phyloP scores from a whole-genome alignment of 2,888 invertebrate genomes.

The Caenorhabditis angaria region DNA sequence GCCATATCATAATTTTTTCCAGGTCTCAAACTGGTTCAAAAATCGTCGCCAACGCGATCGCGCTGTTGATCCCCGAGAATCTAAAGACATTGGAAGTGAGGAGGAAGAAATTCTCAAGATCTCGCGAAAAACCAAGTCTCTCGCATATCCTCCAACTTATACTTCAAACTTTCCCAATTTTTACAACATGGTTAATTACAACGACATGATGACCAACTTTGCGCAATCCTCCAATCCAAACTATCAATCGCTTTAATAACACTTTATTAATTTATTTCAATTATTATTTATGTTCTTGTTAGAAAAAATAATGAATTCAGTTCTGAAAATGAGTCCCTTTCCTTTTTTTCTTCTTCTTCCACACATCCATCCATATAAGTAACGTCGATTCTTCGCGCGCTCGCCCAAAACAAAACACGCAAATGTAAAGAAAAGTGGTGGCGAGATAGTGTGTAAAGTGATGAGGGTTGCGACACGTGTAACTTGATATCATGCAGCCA shows the following conservation, averaged over 20 bases:
- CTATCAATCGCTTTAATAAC: slow-evolving; percentile 30
- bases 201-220: slow-evolving; percentile 31
- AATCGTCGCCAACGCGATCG: slow-evolving; percentile 93
- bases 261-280: not conserved
- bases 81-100: slow-evolving; percentile 22
- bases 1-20: not conserved
- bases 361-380: not conserved
- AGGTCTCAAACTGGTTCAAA: slow-evolving; percentile 80
- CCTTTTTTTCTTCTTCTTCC: too few relatives aligned
- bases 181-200: slow-evolving; percentile 31
- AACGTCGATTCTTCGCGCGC: not conserved
- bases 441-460: not conserved
- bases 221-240: not conserved
- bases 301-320: not conserved
- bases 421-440: too few relatives aligned
- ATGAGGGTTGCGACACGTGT: not conserved
- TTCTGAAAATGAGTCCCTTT: too few relatives aligned
- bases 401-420: slow-evolving; percentile 1
- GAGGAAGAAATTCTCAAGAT: slow-evolving; percentile 26
- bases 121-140: slow-evolving; percentile 18
- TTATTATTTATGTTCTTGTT: too few relatives aligned
- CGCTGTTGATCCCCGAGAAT: slow-evolving; percentile 74
- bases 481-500: not conserved
- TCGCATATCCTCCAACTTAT: not conserved
- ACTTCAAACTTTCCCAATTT: slow-evolving; percentile 22